Evolutionary conservation across 2,797 vertebrate species (phyloP).

Genomic region (Argyrosomus regius): DNA sequence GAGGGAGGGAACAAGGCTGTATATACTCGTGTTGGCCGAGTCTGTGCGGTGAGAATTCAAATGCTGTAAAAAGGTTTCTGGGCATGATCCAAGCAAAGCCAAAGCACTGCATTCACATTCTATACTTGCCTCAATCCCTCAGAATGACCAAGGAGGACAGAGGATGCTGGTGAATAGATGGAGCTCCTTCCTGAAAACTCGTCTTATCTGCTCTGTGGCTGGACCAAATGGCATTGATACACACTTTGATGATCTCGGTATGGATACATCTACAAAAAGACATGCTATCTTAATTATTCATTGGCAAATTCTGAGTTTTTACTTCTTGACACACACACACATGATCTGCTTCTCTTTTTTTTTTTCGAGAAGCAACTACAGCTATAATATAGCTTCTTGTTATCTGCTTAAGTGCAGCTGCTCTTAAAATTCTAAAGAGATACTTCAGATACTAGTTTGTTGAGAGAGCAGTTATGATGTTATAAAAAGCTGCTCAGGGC

Average conservation of each 20-base stretch:
- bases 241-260: slow-evolving; percentile 96
- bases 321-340: neutral
- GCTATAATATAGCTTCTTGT: too few relatives aligned
- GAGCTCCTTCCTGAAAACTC: slow-evolving; percentile 95
- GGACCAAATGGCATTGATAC: slow-evolving; percentile 95
- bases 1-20: slow-evolving; percentile 89
- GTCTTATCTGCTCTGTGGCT: slow-evolving; percentile 94
- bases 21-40: slow-evolving; percentile 90
- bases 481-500: too few relatives aligned
- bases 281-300: neutral
- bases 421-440: too few relatives aligned
- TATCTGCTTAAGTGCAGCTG: too few relatives aligned
- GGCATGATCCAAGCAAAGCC: neutral
- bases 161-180: slow-evolving; percentile 96
- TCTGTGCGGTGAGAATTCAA: slow-evolving; percentile 90
- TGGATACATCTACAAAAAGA: slow-evolving; percentile 14
- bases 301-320: neutral
- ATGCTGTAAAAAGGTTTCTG: neutral
- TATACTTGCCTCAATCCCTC: slow-evolving; percentile 49
- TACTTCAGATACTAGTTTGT: too few relatives aligned
- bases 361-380: too few relatives aligned
- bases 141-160: slow-evolving; percentile 97
- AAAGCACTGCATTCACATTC: slow-evolving; percentile 16
- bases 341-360: neutral
- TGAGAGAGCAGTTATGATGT: too few relatives aligned